phyloP scores from a whole-genome alignment of 2,888 invertebrate species.

The Lycia hirtaria region DNA sequence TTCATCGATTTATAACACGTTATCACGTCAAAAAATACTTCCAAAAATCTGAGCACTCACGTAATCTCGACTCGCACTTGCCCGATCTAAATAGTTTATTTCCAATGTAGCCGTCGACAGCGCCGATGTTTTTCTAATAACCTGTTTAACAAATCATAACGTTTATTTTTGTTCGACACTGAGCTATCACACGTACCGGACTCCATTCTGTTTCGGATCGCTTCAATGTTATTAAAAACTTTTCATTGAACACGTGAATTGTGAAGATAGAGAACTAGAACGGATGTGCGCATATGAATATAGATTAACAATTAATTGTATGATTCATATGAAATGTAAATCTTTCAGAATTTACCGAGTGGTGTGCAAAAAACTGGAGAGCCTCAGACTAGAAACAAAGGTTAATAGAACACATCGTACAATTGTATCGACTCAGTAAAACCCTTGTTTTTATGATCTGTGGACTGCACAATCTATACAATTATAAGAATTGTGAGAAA shows the following conservation, averaged over 20 bases:
- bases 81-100: conserved; percentile 63
- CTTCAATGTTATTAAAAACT: conserved; percentile 74
- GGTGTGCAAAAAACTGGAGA: background rate
- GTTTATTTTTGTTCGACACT: conserved; percentile 80
- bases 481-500: too few species aligned
- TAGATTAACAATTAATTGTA: background rate
- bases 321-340: conserved; percentile 2
- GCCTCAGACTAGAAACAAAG: too few species aligned
- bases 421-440: too few species aligned
- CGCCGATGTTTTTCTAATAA: conserved; percentile 79
- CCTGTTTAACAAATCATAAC: conserved; percentile 80
- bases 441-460: too few species aligned
- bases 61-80: conserved; percentile 44
- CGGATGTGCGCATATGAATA: conserved; percentile 40
- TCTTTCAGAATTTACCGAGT: too few species aligned
- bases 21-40: background rate
- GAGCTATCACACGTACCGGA: conserved; percentile 79
- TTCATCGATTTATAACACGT: too few species aligned
- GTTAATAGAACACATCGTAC: too few species aligned
- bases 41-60: background rate
- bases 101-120: conserved; percentile 68
- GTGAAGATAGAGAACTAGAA: conserved; percentile 57
- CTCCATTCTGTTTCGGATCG: conserved; percentile 82
- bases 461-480: too few species aligned
- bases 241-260: conserved; percentile 69